Percentiles rank a stretch among this genome's conserved stretches.
Evolutionary conservation across 2,888 invertebrate species (phyloP).

Genomic region (Cataglyphis cursor): DNA sequence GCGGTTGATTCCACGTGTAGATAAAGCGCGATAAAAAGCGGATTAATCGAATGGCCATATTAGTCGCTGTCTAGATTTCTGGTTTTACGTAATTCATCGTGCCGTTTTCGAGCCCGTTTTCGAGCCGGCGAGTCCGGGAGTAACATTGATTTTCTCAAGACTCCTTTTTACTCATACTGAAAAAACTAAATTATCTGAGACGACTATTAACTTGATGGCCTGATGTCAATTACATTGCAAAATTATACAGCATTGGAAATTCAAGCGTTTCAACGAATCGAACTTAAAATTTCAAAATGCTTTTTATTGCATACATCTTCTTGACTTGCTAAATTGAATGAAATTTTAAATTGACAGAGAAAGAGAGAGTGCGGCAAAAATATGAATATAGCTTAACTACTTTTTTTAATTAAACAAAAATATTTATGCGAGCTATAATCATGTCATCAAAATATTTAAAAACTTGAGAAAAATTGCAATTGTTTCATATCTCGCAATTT

Average conservation of each 20-base stretch:
- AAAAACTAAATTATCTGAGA: neutral
- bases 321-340: neutral
- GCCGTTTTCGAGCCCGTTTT: slow-evolving; percentile 24
- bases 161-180: neutral
- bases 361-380: neutral
- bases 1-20: slow-evolving; percentile 50
- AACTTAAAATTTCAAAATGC: neutral
- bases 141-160: neutral
- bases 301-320: neutral
- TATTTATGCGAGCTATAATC: neutral
- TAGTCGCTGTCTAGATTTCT: slow-evolving; percentile 48
- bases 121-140: neutral
- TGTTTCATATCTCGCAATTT: neutral
- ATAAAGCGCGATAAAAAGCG: slow-evolving; percentile 53
- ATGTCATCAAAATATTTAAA: neutral
- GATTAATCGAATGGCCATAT: slow-evolving; percentile 55
- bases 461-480: neutral
- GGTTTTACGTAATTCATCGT: slow-evolving; percentile 33
- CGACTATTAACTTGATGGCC: neutral
- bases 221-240: neutral
- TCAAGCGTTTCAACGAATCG: neutral
- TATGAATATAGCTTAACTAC: neutral
- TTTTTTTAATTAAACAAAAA: neutral
- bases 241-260: neutral
- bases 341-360: neutral